Evolutionary conservation across 1,140 invertebrate species (phyloP).

Genomic region (Agrilus planipennis): DNA sequence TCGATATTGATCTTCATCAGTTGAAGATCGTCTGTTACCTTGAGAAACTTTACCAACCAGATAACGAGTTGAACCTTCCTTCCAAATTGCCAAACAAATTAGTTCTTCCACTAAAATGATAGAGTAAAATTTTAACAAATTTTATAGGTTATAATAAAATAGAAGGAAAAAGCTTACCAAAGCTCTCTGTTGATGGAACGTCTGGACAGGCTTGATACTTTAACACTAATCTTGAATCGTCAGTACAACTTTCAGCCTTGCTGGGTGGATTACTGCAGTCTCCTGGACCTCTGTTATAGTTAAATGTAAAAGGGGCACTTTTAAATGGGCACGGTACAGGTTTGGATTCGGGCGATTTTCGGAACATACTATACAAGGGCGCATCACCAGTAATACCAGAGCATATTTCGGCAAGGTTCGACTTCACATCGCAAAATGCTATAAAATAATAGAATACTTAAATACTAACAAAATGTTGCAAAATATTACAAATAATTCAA

Average conservation of each 20-base stretch:
- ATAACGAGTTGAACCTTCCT: slow-evolving; percentile 70
- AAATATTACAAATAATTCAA: not conserved
- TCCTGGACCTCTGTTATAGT: slow-evolving; percentile 56
- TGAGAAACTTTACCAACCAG: slow-evolving; percentile 55
- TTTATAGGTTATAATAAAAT: too few species aligned
- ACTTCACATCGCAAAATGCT: slow-evolving; percentile 47
- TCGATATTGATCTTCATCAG: slow-evolving; percentile 49
- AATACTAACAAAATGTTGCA: too few species aligned
- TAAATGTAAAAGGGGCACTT: slow-evolving; percentile 66
- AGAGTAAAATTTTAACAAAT: slow-evolving; percentile 2
- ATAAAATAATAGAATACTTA: too few species aligned
- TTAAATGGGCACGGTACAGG: slow-evolving; percentile 61
- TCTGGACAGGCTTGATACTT: slow-evolving; percentile 81
- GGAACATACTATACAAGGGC: slow-evolving; percentile 59
- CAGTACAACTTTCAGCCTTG: slow-evolving; percentile 69
- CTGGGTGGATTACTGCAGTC: slow-evolving; percentile 65
- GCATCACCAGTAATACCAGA: slow-evolving; percentile 58
- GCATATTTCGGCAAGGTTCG: slow-evolving; percentile 47
- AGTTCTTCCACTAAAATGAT: slow-evolving; percentile 64
- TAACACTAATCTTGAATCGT: slow-evolving; percentile 63
- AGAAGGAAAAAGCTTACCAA: slow-evolving; percentile 37
- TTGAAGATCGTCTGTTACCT: slow-evolving; percentile 35
- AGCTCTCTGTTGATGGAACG: slow-evolving; percentile 56
- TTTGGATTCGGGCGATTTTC: slow-evolving; percentile 47
- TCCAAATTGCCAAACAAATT: slow-evolving; percentile 72